Conservation (phyloP, 64 coral and sea anemone species). For the Orbicella faveolata region DNA sequence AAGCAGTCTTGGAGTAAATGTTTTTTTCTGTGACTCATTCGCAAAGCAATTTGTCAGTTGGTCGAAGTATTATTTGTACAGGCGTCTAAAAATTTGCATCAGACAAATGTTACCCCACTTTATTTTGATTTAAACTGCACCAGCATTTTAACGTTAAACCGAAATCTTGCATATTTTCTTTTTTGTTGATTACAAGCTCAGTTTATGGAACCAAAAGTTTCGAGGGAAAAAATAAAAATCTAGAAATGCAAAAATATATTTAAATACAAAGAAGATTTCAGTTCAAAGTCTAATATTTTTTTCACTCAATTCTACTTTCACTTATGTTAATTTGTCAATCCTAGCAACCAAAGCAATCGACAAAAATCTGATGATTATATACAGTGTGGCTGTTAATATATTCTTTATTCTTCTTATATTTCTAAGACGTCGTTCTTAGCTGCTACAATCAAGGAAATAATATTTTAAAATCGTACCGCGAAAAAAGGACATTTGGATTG, state of each 20-base stretch:
- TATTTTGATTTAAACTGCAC: too few species aligned
- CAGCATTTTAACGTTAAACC: too few species aligned
- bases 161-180: too few species aligned
- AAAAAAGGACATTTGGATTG: neutral
- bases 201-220: too few species aligned
- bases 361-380: neutral
- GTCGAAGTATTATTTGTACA: neutral
- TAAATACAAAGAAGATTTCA: too few species aligned
- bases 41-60: neutral
- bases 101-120: neutral
- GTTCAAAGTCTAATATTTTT: neutral
- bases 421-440: neutral
- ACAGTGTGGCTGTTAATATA: neutral
- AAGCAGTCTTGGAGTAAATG: too few species aligned
- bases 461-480: neutral
- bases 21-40: neutral
- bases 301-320: neutral
- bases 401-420: neutral
- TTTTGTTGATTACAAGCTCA: too few species aligned
- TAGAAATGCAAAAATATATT: too few species aligned
- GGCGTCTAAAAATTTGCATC: neutral
- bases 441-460: neutral
- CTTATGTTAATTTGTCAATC: neutral
- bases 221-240: too few species aligned
- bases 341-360: conserved; percentile 9